phyloP scores from a whole-genome alignment of 92 coral and sea anemone genomes.

The Heliopora coerulea region DNA sequence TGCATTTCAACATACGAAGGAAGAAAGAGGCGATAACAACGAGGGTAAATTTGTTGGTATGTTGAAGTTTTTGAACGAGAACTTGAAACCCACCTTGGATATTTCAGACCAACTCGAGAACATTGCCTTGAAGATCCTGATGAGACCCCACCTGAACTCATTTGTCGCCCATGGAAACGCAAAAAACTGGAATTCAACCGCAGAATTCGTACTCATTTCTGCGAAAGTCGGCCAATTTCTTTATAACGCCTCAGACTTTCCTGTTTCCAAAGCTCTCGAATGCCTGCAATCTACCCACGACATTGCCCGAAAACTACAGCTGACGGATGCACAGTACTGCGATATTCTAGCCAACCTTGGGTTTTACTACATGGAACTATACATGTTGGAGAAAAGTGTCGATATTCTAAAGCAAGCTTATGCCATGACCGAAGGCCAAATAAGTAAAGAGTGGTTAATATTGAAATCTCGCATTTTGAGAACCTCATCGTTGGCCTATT shows the following conservation, averaged over 20 bases:
- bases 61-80: slow-evolving; percentile 19
- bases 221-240: slow-evolving; percentile 71
- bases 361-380: slow-evolving; percentile 63
- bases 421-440: slow-evolving; percentile 68
- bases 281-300: slow-evolving; percentile 63
- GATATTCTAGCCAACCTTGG: slow-evolving; percentile 52
- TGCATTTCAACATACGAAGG: slow-evolving; percentile 65
- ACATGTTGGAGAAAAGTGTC: slow-evolving; percentile 62
- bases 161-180: slow-evolving; percentile 41
- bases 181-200: slow-evolving; percentile 30
- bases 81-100: neutral
- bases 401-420: slow-evolving; percentile 69
- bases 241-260: slow-evolving; percentile 69
- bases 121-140: slow-evolving; percentile 61
- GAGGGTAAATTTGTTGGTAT: neutral
- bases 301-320: neutral
- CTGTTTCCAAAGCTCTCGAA: slow-evolving; percentile 62
- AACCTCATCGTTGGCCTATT: slow-evolving; percentile 67
- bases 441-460: slow-evolving; percentile 57
- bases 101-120: neutral
- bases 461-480: slow-evolving; percentile 61
- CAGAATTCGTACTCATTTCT: slow-evolving; percentile 47
- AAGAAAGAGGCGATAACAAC: slow-evolving; percentile 6
- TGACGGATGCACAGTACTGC: too few species aligned
- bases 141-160: slow-evolving; percentile 74